Conservation (phyloP, 2,113 vertebrate species). For the Rhea americana region DNA sequence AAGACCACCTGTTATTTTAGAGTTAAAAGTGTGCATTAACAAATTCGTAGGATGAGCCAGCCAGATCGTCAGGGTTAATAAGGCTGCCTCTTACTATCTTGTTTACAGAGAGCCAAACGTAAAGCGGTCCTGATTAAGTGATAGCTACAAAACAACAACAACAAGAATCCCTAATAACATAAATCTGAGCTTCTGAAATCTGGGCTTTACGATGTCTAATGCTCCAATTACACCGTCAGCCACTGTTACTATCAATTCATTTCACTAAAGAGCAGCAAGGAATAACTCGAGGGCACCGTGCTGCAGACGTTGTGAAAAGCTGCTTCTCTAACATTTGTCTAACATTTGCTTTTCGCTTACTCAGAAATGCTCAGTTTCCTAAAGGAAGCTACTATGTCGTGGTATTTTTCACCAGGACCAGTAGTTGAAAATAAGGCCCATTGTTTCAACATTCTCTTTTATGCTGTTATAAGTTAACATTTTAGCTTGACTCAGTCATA, state of each 20-base stretch:
- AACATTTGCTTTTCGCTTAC: not conserved
- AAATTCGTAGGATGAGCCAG: not conserved
- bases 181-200: not conserved
- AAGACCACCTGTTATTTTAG: not conserved
- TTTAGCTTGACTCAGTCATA: not conserved
- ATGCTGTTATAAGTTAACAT: not conserved
- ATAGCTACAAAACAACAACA: not conserved
- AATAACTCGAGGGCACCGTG: not conserved
- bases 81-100: not conserved
- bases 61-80: not conserved
- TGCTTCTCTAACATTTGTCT: not conserved
- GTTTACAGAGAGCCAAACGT: rapidly evolving
- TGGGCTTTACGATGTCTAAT: not conserved
- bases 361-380: not conserved
- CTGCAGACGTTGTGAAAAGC: not conserved
- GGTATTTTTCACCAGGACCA: not conserved
- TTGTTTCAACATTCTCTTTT: not conserved
- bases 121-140: not conserved
- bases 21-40: not conserved
- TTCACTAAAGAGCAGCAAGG: not conserved
- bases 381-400: not conserved
- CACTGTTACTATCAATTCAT: not conserved
- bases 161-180: not conserved
- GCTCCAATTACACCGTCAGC: not conserved
- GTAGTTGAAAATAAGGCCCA: not conserved